A percentile compares a stretch with the other conserved stretches of the same genome.
Evolutionary conservation across 2,113 vertebrate genomes (phyloP).

Genomic region (Ciconia maguari): DNA sequence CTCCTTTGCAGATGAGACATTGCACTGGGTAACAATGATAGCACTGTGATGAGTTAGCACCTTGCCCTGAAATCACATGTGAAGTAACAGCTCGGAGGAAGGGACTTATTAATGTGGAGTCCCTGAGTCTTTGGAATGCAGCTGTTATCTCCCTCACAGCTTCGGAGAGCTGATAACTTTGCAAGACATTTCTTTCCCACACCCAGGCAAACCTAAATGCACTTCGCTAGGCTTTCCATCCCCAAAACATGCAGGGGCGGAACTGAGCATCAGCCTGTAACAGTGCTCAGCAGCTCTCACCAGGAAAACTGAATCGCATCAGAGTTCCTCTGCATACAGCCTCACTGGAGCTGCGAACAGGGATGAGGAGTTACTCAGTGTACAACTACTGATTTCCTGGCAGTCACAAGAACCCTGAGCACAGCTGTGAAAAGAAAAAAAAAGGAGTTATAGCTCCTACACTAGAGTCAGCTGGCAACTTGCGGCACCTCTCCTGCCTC

Average conservation of each 20-base stretch:
- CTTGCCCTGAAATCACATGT: background rate
- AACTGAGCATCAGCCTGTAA: background rate
- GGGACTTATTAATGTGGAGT: background rate
- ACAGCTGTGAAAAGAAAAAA: background rate
- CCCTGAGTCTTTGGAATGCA: background rate
- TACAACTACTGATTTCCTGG: background rate
- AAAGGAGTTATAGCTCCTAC: background rate
- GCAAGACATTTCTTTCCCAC: background rate
- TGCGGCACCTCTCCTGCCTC: slow-evolving; percentile 9
- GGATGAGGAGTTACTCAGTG: background rate
- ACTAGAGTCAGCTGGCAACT: background rate
- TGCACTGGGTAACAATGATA: background rate
- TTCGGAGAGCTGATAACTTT: background rate
- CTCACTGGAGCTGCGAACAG: background rate
- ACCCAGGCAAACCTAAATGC: background rate
- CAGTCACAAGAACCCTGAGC: background rate
- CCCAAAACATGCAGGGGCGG: background rate
- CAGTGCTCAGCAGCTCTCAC: background rate
- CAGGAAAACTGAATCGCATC: background rate
- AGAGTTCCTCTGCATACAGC: background rate
- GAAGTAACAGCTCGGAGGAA: background rate
- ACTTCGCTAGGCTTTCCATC: background rate
- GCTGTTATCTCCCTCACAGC: slow-evolving; percentile 12
- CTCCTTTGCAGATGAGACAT: background rate
- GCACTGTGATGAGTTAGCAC: background rate